Base-by-base conservation (phyloP, 2,888 invertebrate genomes). In the Tineola bisselliella region DNA sequence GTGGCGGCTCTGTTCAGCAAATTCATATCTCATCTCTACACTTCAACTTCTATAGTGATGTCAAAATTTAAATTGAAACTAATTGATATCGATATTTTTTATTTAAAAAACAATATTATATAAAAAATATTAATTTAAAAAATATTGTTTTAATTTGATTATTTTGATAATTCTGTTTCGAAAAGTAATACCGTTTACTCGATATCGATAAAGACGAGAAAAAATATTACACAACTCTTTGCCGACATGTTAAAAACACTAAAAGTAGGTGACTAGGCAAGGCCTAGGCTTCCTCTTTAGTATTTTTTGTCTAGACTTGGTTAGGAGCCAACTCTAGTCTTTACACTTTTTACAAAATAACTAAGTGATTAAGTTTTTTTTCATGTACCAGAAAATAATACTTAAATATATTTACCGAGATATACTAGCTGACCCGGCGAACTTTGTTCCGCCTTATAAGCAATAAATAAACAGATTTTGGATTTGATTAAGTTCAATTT, bases 191-290 rank as follows among this genome's bases (percentile, higher is more conserved):
- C n/a, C 25, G 25, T 4, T 38, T 38, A 3, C 2, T 38, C 38
- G 38, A 38, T 38, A 38, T 38, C 38, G 38, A 38, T 38, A 38
- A 38, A 31, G 5, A 38, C n/a, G 10, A 12, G 10, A 38, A 12
- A 38, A 38, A 38, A n/a, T 38, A 38, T 38, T 6, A 12, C 10
- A 38, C 38, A 38, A 12, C 38, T 10, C 38, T 38, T 38, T 6
- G 19, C n/a, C 19, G 54, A 54, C 18, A 25, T 54, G 54, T 18
- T 54, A 12, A 54, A 54, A 54, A 25, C 54, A 25, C 19, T 54
- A 54, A 54, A 54, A 54, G 25, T 54, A 54, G 54, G 54, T 54
- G 54, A 54, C 54, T 54, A 12, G 25, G 54, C 54, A 54, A 54
- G 54, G 25, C 54, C 54, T 19, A 19, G 25, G 54, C 54, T 54